Evolutionary conservation across 2,888 invertebrate genomes (phyloP), one percentile per base, ranked within the genome.

Genomic region (Timandra comae): DNA sequence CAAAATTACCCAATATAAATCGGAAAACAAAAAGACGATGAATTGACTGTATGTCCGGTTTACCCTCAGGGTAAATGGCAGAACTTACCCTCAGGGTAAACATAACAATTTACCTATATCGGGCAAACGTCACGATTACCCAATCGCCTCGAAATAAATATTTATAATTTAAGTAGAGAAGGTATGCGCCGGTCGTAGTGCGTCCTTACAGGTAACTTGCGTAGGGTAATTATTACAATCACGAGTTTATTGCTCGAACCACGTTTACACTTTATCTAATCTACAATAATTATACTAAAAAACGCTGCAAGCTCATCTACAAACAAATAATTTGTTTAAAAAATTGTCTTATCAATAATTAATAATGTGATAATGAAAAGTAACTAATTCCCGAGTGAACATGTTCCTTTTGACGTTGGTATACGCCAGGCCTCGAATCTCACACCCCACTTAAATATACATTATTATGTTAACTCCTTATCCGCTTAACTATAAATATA

Each of bases 231-330:
- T 29, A 41, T 33, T 41, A 43, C 33, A 38, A 37, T 45, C 43
- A 46, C 31, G 29, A 32, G 36, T 11, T 45, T 43, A 46, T 43
- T 37, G 43, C 49, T 45, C 40, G 27, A 46, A 43, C 42, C 26
- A 45, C 53, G 51, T 49, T n/a, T 61, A 60, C 43, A 43, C 52
- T 62, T 63, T 43, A 46, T 23, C 38, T 43, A 49, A 5, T 5
- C 16, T 16, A 16, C 16, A 16, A 16, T 41, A 33, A 48, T 48
- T 51, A 57, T 41, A 32, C 40, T 39, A 56, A 61, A 48, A 73
- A 74, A 76, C 81, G 81, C 82, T 82, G 84, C 84, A 81, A 84
- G 84, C 84, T 78, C 75, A 53, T 52, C 63, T 68, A 67, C 56
- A 56, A 64, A 72, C 60, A 63, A 69, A 61, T 65, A 70, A 68